Evolutionary conservation across 2,797 vertebrate genomes (phyloP).

Genomic region (Notoglanidium macrostoma): DNA sequence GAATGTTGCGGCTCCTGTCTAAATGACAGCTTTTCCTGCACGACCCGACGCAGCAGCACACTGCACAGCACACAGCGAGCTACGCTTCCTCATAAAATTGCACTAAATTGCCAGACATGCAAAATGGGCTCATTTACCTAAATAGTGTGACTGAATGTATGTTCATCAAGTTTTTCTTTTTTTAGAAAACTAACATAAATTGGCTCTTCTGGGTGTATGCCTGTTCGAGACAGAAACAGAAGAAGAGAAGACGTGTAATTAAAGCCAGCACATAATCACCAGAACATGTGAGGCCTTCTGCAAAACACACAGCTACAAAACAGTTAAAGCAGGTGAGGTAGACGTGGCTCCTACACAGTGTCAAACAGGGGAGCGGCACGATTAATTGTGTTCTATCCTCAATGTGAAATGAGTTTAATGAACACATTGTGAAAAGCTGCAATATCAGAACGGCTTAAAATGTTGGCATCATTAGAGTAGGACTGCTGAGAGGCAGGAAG

Average conservation of each 20-base stretch:
- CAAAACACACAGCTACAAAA: neutral
- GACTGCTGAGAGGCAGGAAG: neutral
- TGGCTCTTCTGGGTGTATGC: constrained; percentile 42
- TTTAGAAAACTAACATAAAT: constrained; percentile 55
- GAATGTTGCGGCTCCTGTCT: constrained; percentile 56
- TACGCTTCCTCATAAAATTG: constrained; percentile 71
- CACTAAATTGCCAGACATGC: constrained; percentile 67
- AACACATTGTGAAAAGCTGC: neutral
- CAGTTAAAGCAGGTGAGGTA: neutral
- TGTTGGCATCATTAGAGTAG: neutral
- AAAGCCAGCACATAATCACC: constrained; percentile 59
- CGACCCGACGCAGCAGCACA: constrained; percentile 59
- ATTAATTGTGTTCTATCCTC: neutral
- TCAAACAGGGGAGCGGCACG: neutral
- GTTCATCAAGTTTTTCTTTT: constrained; percentile 58
- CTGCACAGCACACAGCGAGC: constrained; percentile 67
- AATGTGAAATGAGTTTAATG: neutral
- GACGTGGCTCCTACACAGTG: neutral
- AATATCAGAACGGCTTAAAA: neutral
- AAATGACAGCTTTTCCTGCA: constrained; percentile 69
- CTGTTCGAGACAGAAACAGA: constrained; percentile 60
- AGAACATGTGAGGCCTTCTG: constrained; percentile 11
- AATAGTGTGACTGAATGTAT: constrained; percentile 67
- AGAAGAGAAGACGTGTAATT: constrained; percentile 60
- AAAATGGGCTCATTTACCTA: constrained; percentile 70